phyloP scores from a whole-genome alignment of 2,113 vertebrate genomes.

The Nematolebias whitei region DNA sequence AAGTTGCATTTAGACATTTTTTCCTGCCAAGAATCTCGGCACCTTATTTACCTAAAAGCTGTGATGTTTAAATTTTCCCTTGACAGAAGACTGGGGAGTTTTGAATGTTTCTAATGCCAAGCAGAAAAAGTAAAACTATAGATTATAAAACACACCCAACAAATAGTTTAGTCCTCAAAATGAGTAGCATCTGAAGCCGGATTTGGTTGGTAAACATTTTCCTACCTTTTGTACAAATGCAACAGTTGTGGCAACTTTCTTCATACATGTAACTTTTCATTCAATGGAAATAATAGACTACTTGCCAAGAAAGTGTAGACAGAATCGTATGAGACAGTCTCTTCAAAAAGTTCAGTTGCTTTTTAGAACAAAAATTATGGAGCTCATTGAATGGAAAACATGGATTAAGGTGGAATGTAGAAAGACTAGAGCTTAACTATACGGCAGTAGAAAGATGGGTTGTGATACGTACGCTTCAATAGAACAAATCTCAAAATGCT shows the following conservation, averaged over 20 bases:
- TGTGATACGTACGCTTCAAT: constrained; percentile 35
- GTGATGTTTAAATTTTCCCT: neutral
- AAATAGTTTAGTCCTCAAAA: neutral
- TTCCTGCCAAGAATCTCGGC: constrained; percentile 1
- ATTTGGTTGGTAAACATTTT: neutral
- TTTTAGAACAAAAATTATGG: constrained; percentile 29
- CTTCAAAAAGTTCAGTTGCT: constrained; percentile 33
- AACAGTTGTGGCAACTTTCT: neutral
- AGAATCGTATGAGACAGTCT: constrained; percentile 32
- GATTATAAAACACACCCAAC: constrained; percentile 2
- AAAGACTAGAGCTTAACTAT: constrained; percentile 15
- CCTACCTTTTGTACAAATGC: neutral
- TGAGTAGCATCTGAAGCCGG: neutral
- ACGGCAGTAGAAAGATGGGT: constrained; percentile 30
- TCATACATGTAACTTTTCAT: neutral
- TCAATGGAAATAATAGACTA: constrained; percentile 25
- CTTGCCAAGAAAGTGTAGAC: constrained; percentile 17
- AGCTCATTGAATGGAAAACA: constrained; percentile 25
- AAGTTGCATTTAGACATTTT: constrained; percentile 24
- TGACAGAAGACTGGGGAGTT: constrained; percentile 1
- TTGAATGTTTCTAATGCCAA: neutral
- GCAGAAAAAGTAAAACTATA: neutral
- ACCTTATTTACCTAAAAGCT: constrained; percentile 12
- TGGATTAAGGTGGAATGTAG: constrained; percentile 19
- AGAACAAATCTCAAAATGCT: constrained; percentile 31